Base-by-base conservation (phyloP, 2,888 invertebrate genomes). In the Gortyna flavago region DNA sequence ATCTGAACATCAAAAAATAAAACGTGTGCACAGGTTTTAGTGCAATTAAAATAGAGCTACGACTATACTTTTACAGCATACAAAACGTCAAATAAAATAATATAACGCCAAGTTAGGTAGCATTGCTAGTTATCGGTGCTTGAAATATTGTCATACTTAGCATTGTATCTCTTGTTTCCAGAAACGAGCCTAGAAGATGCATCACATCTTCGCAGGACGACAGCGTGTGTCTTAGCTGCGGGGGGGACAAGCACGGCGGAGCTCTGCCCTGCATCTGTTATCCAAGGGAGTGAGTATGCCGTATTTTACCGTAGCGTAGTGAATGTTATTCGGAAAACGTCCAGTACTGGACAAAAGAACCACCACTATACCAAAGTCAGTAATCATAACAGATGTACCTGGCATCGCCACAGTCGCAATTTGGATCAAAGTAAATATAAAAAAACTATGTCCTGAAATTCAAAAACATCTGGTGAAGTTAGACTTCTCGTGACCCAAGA, bases 201-300 rank as follows among this genome's bases (percentile, higher is more conserved):
- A 57, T 93, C 78, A 75, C 88, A 2, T 77, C 90, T 1, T 78
- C 90, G 11, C 84, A 88, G 59, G 92, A 92, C 80, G 92, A 93
- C 85, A 93, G 92, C 81, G 89, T 93, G 44, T 96, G 96, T 87
- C 87, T 79, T 88, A 91, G 93, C 76, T 96, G 96, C 79, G 96
- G 96, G 5, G 96, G 96, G 0, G 95, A 96, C 88, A 88, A 83
- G 79, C 89, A 88, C 51, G 96, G 96, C 0, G 95, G 95, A 6
- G 77, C 90, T 67, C 89, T 96, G 57, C 96, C 96, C 65, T 96
- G 96, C 90, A 94, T 96, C 90, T 96, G 96, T 86, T 89, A 88
- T 61, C 88, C 89, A 32, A 90, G 92, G 72, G 85, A 91, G 95
- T 95, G 81, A 91, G 93, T 91, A 73, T 18, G 1, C 57, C 1